Evolutionary conservation across 2,888 invertebrate genomes (phyloP).

Genomic region (Synanthedon vespiformis): DNA sequence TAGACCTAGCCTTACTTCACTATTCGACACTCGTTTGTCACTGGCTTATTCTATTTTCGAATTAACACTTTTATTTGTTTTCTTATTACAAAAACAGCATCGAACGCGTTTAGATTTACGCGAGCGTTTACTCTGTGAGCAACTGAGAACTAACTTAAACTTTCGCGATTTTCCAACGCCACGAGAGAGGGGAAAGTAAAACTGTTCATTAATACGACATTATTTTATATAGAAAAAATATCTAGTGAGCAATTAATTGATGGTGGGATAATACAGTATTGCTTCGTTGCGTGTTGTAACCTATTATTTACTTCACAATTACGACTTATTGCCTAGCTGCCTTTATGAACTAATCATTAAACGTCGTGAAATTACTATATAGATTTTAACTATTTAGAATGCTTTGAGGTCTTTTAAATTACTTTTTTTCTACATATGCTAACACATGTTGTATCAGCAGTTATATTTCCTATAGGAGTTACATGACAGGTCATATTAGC

Average conservation of each 20-base stretch:
- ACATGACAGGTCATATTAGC: too few relatives aligned
- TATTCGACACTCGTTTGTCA: conserved; percentile 62
- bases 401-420: too few relatives aligned
- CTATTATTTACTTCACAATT: conserved; percentile 5
- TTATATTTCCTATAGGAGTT: too few relatives aligned
- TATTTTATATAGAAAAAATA: conserved; percentile 33
- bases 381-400: too few relatives aligned
- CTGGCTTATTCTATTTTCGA: conserved; percentile 52
- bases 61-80: conserved; percentile 5
- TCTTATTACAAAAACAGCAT: background rate
- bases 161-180: conserved; percentile 37
- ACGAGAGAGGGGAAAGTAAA: conserved; percentile 54
- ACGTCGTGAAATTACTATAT: background rate
- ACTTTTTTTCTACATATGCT: too few relatives aligned
- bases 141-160: conserved; percentile 6
- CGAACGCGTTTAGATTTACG: background rate
- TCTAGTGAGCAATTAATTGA: conserved; percentile 28
- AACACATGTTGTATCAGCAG: too few relatives aligned
- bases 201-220: conserved; percentile 47
- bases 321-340: background rate
- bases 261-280: conserved; percentile 14
- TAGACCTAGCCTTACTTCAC: conserved; percentile 62
- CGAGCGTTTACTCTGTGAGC: conserved; percentile 3
- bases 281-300: conserved; percentile 3
- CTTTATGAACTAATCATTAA: background rate